phyloP scores from a whole-genome alignment of 2,888 invertebrate species.

The Eurytoma adleriae region DNA sequence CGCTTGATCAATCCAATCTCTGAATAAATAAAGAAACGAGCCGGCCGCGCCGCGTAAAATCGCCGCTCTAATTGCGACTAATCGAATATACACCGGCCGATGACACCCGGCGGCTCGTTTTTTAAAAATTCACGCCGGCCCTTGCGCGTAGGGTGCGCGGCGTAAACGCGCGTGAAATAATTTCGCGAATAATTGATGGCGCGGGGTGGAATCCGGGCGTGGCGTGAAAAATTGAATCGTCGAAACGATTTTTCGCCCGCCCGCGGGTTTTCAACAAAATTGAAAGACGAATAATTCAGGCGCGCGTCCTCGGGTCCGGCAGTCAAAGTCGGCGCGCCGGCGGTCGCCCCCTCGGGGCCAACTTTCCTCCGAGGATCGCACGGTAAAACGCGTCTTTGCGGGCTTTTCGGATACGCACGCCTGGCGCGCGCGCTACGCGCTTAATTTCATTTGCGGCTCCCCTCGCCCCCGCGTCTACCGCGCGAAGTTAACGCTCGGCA shows the following conservation, averaged over 20 bases:
- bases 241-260: background rate
- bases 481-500: constrained; percentile 4
- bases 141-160: background rate
- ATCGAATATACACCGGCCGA: no score
- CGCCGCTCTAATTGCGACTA: no score
- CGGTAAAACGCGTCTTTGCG: background rate
- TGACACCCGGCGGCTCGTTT: background rate
- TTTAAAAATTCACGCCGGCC: background rate
- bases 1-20: no score
- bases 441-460: constrained; percentile 34
- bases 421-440: background rate
- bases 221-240: constrained; percentile 4
- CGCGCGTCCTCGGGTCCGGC: background rate
- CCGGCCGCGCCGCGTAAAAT: no score
- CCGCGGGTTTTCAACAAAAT: constrained; percentile 25
- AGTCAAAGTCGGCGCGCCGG: background rate
- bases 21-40: no score
- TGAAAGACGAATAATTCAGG: constrained; percentile 40
- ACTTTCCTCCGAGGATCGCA: background rate
- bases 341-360: background rate
- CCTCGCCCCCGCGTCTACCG: no score
- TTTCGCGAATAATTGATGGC: background rate
- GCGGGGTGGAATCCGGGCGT: no score
- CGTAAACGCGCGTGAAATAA: background rate
- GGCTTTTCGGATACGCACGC: background rate